phyloP scores from a whole-genome alignment of 2,113 vertebrate genomes.

The Cynopterus brachyotis region DNA sequence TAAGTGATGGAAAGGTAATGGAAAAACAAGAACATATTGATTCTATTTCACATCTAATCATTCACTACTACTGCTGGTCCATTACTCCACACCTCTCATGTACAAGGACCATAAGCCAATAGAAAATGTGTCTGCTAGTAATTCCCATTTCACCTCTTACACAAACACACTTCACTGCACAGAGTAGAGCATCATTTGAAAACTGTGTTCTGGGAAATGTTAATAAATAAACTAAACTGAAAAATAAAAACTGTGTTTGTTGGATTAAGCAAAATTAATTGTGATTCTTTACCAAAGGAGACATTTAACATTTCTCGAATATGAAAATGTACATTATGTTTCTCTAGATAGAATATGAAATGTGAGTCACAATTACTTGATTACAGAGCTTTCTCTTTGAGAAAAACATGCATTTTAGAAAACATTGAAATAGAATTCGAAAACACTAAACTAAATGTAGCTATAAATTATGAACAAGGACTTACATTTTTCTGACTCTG shows the following conservation, averaged over 20 bases:
- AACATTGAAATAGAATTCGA: not conserved
- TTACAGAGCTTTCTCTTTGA: not conserved
- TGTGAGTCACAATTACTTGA: not conserved
- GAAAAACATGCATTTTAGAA: not conserved
- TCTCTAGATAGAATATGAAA: not conserved
- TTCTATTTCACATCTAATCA: not conserved
- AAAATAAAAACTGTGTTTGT: not conserved
- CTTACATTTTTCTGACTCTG: not conserved
- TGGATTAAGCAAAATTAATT: not conserved
- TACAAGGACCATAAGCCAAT: not conserved
- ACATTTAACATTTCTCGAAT: not conserved
- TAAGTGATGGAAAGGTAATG: not conserved
- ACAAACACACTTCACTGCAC: not conserved
- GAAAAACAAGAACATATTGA: not conserved
- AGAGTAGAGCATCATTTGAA: not conserved
- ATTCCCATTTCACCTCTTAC: not conserved
- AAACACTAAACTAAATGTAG: not conserved
- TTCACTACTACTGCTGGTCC: not conserved
- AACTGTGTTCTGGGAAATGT: not conserved
- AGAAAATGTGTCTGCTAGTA: not conserved
- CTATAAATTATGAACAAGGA: not conserved
- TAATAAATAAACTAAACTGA: not conserved
- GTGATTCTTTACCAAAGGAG: not conserved
- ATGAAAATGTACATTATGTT: not conserved
- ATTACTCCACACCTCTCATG: not conserved